Conservation (phyloP, 2,888 invertebrate genomes). For the Ametastegia equiseti region DNA sequence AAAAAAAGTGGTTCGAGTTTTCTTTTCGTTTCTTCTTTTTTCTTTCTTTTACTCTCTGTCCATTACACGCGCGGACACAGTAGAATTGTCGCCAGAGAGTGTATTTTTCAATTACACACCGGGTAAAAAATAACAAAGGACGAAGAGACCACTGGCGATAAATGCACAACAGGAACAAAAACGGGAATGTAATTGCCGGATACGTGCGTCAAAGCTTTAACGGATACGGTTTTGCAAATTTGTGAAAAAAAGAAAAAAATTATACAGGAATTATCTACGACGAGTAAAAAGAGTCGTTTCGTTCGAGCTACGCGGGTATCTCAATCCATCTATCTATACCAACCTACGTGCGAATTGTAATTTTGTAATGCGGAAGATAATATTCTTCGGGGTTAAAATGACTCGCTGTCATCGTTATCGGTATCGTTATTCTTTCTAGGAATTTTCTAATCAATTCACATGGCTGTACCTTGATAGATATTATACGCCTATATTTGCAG, state of each 20-base stretch:
- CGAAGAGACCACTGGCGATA: not conserved
- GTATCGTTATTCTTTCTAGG: too few relatives aligned
- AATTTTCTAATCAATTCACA: too few relatives aligned
- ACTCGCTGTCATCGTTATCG: too few relatives aligned
- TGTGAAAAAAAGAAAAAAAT: too few relatives aligned
- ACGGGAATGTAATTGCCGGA: conserved; percentile 19
- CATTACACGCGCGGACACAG: conserved; percentile 7
- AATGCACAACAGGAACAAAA: conserved; percentile 20
- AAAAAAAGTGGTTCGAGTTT: not conserved
- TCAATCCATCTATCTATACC: too few relatives aligned
- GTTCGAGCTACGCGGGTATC: too few relatives aligned
- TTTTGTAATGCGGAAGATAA: too few relatives aligned
- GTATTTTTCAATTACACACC: conserved; percentile 12
- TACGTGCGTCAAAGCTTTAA: conserved; percentile 17
- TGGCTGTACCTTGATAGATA: too few relatives aligned
- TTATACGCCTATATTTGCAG: too few relatives aligned
- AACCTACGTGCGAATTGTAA: too few relatives aligned
- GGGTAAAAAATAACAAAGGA: not conserved
- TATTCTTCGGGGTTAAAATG: too few relatives aligned
- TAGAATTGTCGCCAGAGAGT: not conserved
- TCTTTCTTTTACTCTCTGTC: conserved; percentile 32
- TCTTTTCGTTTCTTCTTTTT: conserved; percentile 22
- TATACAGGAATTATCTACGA: not conserved
- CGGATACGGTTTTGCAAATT: too few relatives aligned
- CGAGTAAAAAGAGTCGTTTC: not conserved